Base-by-base conservation (phyloP, 2,888 invertebrate species). In the Cylindroiulus punctatus region DNA sequence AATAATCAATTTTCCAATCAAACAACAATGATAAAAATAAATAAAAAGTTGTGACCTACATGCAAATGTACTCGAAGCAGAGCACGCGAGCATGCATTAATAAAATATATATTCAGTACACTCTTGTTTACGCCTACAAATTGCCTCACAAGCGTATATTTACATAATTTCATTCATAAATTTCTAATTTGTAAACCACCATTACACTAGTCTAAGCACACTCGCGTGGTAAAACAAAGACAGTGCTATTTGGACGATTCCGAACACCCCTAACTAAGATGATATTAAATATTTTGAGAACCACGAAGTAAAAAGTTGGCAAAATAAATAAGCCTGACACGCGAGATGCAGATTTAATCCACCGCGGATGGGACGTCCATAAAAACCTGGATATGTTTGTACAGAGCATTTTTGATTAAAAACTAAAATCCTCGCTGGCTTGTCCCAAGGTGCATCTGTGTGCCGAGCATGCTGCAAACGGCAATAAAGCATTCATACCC, bases 401-500 rank as follows among this genome's bases (percentile, higher is more conserved):
- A 8, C 14, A 14, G 44, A 14, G 44, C 4, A 14, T 36, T 36
- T 36, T 36, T 36, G 44, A 44, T 12, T 44, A 44, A 14, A 14
- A 44, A 44, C 8, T 44, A 44, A 44, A 10, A 44, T 12, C 36
- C 36, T 36, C 36, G 36, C 36, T 36, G 47, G 47, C 10, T 47
- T 47, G 47, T 17, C 12, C 47, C 14, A 17, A 47, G 17, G 47
- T 3, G 14, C 47, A 14, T 47, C 47, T 1, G 47, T 17, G 14
- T 44, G 44, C 44, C 44, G 44, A 12, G 47, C 47, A 22, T 8
- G 44, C 44, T 3, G 17, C 5, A 65, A 30, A 76, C 30, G 1
- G 76, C 76, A 76, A 76, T 76, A 76, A 76, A 30, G 76, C 76
- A 76, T 76, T 76, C 76, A 30, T 30, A 76, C 30, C 76, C 30